Conservation (phyloP, 2,888 invertebrate genomes). For the Andrena hattorfiana region DNA sequence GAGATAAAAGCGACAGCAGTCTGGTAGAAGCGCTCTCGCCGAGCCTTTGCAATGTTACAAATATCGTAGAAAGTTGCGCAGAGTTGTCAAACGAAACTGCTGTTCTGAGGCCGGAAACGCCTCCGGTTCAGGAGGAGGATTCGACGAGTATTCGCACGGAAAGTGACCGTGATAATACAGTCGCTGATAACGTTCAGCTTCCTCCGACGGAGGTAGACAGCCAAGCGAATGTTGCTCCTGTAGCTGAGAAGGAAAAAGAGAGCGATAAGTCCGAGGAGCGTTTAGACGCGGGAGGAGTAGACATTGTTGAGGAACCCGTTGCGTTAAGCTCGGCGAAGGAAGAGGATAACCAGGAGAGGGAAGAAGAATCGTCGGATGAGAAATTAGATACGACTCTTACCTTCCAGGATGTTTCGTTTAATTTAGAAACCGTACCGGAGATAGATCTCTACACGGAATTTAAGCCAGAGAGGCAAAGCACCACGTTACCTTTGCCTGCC, state of each 20-base stretch:
- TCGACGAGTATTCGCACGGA: not conserved
- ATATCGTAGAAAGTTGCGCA: not conserved
- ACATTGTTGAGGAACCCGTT: conserved; percentile 1
- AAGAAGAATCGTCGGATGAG: not conserved
- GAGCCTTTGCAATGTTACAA: not conserved
- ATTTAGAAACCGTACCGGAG: conserved; percentile 25
- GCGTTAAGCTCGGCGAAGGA: not conserved
- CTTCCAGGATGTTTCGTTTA: conserved; percentile 45
- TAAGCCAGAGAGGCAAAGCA: conserved; percentile 76
- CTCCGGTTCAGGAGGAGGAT: conserved; percentile 16
- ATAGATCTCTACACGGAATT: conserved; percentile 73
- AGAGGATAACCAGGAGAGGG: not conserved
- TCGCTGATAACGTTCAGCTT: conserved; percentile 6
- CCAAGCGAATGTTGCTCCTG: not conserved
- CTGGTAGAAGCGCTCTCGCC: not conserved
- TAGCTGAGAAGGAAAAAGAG: conserved; percentile 17
- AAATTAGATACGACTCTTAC: conserved; percentile 56
- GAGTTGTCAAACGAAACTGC: conserved; percentile 5
- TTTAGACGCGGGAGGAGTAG: not conserved
- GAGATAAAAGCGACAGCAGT: not conserved
- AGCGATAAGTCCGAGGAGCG: not conserved
- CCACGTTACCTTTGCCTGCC: conserved; percentile 53
- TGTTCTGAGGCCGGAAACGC: not conserved
- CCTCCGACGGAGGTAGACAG: conserved; percentile 12
- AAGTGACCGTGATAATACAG: not conserved